A percentile compares a stretch with the other conserved stretches of the same genome.
Conservation (phyloP, 1,140 invertebrate species). For the Danaus plexippus region DNA sequence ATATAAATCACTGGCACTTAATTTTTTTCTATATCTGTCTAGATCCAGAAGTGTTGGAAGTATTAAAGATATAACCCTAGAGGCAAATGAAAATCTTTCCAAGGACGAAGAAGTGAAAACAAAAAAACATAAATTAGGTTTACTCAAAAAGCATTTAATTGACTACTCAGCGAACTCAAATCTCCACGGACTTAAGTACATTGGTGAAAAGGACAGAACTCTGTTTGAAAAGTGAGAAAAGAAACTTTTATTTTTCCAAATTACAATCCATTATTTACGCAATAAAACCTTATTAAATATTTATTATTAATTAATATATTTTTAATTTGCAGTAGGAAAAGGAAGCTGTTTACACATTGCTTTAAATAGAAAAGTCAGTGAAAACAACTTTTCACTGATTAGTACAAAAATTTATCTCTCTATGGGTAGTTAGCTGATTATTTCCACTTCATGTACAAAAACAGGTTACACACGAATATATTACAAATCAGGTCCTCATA, state of each 20-base stretch:
- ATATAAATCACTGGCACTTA: background rate
- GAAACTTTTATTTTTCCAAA: slow-evolving; percentile 4
- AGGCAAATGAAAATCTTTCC: slow-evolving; percentile 5
- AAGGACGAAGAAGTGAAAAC: slow-evolving; percentile 8
- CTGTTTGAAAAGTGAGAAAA: slow-evolving; percentile 45
- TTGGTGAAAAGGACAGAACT: slow-evolving; percentile 56
- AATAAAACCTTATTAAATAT: background rate
- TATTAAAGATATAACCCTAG: slow-evolving; percentile 19
- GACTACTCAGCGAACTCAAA: slow-evolving; percentile 57
- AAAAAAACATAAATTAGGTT: slow-evolving; percentile 27
- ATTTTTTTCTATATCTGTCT: slow-evolving; percentile 9
- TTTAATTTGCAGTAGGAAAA: no score
- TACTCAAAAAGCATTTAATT: slow-evolving; percentile 46
- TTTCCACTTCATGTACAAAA: no score
- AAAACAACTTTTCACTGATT: no score
- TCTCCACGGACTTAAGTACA: slow-evolving; percentile 57
- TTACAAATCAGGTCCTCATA: background rate
- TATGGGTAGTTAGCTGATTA: no score
- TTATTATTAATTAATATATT: no score
- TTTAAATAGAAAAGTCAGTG: no score
- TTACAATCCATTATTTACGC: background rate
- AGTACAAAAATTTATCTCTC: no score
- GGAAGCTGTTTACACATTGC: no score
- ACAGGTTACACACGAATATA: no score
- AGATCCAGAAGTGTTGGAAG: slow-evolving; percentile 33